Evolutionary conservation across 2,113 vertebrate species (phyloP).

Genomic region (Arenaria interpres): DNA sequence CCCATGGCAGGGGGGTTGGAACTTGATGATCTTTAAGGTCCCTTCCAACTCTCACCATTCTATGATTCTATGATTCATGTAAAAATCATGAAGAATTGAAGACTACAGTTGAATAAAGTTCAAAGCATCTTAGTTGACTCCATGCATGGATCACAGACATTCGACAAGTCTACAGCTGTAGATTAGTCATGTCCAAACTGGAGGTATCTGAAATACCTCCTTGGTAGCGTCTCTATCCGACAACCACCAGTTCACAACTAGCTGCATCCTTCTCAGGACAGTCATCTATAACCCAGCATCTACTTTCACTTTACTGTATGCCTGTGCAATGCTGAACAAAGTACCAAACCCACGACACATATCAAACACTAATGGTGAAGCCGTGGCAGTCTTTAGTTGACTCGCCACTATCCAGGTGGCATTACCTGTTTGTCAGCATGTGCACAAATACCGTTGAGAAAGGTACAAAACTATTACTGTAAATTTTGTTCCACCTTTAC

Average conservation of each 20-base stretch:
- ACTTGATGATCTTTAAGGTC: too few relatives aligned
- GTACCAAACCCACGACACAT: background rate
- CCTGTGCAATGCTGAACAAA: background rate
- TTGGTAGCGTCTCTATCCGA: background rate
- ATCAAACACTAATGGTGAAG: background rate
- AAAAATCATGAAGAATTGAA: background rate
- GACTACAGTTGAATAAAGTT: background rate
- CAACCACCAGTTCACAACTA: background rate
- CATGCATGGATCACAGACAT: background rate
- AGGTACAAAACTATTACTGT: background rate
- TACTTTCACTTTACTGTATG: rapidly evolving
- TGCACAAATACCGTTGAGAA: background rate
- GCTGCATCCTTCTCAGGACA: background rate
- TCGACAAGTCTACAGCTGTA: background rate
- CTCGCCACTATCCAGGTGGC: background rate
- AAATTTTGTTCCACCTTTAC: background rate
- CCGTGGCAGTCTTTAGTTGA: rapidly evolving
- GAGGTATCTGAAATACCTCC: background rate
- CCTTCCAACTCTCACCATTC: too few relatives aligned
- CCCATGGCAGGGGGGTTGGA: too few relatives aligned
- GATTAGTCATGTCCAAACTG: background rate
- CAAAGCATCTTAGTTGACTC: background rate
- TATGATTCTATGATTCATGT: background rate
- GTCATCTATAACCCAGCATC: background rate
- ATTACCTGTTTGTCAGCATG: background rate